Conservation (phyloP, 2,888 invertebrate species). For the Diaprepes abbreviatus region DNA sequence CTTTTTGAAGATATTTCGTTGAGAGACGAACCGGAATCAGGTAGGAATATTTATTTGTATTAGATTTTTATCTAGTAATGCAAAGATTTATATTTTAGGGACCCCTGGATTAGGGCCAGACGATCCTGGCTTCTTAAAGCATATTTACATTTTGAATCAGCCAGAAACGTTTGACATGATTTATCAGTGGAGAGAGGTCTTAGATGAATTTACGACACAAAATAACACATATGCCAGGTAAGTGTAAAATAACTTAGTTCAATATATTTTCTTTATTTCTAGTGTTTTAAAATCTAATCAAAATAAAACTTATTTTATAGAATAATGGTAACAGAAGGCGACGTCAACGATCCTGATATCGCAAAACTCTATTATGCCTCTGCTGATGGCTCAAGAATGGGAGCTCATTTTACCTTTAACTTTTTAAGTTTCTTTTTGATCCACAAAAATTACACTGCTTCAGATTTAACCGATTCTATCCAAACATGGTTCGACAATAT, state of each 20-base stretch:
- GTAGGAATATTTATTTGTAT: no score
- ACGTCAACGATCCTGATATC: conserved; percentile 67
- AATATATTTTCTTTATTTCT: no score
- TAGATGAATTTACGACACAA: no score
- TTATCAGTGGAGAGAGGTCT: conserved; percentile 75
- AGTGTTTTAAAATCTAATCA: no score
- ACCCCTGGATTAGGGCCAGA: neutral
- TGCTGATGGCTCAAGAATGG: conserved; percentile 66
- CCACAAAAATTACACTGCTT: conserved; percentile 74
- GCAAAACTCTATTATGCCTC: conserved; percentile 78
- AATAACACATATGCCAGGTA: no score
- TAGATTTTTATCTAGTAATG: no score
- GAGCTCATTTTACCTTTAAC: conserved; percentile 86
- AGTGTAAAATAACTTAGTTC: no score
- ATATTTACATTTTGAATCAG: conserved; percentile 73
- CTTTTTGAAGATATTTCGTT: conserved; percentile 66
- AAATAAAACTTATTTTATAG: no score
- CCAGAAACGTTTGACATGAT: conserved; percentile 76
- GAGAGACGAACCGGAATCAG: conserved; percentile 66
- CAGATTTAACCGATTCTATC: conserved; percentile 73
- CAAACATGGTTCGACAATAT: conserved; percentile 77
- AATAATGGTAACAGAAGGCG: conserved; percentile 81
- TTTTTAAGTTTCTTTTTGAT: conserved; percentile 72
- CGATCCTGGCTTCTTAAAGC: conserved; percentile 70
- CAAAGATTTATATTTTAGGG: conserved; percentile 65